Conservation (phyloP, 2,888 invertebrate genomes). For the Sepiola atlantica region DNA sequence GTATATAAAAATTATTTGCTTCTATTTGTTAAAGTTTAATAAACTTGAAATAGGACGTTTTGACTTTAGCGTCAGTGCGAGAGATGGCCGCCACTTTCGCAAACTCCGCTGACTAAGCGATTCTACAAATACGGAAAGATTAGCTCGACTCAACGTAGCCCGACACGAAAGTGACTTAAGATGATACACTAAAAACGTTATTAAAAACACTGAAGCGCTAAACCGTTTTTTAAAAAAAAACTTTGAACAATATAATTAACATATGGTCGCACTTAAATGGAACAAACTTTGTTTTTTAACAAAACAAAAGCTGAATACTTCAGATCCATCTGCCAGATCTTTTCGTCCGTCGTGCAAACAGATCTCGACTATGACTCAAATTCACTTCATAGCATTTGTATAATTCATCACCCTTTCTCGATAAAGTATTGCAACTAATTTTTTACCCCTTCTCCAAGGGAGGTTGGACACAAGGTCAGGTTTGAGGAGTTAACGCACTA, state of each 20-base stretch:
- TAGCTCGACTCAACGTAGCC: neutral
- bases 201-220: neutral
- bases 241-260: neutral
- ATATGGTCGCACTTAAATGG: neutral
- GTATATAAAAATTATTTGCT: too few relatives aligned
- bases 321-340: neutral
- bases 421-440: too few relatives aligned
- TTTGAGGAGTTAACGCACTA: too few relatives aligned
- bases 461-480: too few relatives aligned
- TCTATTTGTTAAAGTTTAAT: too few relatives aligned
- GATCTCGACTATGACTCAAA: neutral
- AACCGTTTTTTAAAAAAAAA: neutral
- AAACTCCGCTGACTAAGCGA: neutral
- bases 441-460: too few relatives aligned
- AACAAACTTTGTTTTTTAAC: neutral
- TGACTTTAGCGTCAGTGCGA: too few relatives aligned
- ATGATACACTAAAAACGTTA: neutral
- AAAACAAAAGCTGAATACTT: neutral
- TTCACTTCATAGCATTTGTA: too few relatives aligned
- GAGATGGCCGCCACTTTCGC: too few relatives aligned
- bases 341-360: neutral
- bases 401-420: too few relatives aligned
- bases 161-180: neutral
- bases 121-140: neutral
- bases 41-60: too few relatives aligned